Percentiles rank a stretch among this genome's conserved stretches.
phyloP scores from a whole-genome alignment of 92 coral and sea anemone genomes.

The Actinostola sp. region DNA sequence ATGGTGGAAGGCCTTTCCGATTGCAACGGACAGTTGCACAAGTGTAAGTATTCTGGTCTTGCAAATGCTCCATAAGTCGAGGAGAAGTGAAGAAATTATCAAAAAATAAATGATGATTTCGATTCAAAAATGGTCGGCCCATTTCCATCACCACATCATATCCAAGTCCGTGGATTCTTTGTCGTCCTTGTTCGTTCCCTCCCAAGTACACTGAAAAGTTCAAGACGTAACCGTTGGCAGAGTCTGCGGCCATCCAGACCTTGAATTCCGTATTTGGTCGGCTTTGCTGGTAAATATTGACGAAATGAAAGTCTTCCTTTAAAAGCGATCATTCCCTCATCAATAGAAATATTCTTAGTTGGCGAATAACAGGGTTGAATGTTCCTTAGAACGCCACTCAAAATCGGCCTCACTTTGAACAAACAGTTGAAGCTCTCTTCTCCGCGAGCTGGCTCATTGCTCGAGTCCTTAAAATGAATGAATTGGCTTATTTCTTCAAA shows the following conservation, averaged over 20 bases:
- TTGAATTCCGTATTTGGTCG: slow-evolving; percentile 40
- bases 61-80: slow-evolving; percentile 33
- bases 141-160: slow-evolving; percentile 60
- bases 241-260: slow-evolving; percentile 57
- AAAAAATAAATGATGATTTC: slow-evolving; percentile 32
- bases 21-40: slow-evolving; percentile 48
- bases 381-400: slow-evolving; percentile 17
- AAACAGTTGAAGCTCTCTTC: slow-evolving; percentile 25
- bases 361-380: slow-evolving; percentile 19
- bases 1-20: slow-evolving; percentile 50
- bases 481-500: slow-evolving; percentile 46
- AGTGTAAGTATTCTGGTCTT: slow-evolving; percentile 42
- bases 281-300: slow-evolving; percentile 34
- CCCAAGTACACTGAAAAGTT: slow-evolving; percentile 48
- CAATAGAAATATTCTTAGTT: slow-evolving; percentile 29
- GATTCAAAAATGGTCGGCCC: slow-evolving; percentile 43
- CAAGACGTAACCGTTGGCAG: slow-evolving; percentile 39
- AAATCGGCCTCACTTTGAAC: slow-evolving; percentile 22
- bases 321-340: slow-evolving; percentile 49
- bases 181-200: slow-evolving; percentile 10
- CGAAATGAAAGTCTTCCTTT: slow-evolving; percentile 31
- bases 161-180: slow-evolving; percentile 50
- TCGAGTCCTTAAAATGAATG: slow-evolving; percentile 31
- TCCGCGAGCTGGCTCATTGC: slow-evolving; percentile 24
- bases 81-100: slow-evolving; percentile 43